Evolutionary conservation across 2,797 vertebrate genomes (phyloP).

Genomic region (Danio tinwini): DNA sequence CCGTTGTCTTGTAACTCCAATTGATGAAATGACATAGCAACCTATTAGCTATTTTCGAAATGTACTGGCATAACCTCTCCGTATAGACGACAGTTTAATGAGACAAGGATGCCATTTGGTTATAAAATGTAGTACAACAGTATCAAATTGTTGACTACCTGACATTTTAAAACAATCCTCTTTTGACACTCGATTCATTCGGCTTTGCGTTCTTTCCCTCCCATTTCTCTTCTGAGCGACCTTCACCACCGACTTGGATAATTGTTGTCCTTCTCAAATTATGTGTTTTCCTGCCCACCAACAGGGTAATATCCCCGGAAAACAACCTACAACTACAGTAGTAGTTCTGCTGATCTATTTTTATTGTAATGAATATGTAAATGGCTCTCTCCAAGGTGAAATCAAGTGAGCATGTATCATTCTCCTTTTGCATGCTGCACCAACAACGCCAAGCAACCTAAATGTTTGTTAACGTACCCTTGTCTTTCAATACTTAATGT

Average conservation of each 20-base stretch:
- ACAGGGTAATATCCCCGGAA: constrained; percentile 7
- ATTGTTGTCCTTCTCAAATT: constrained; percentile 39
- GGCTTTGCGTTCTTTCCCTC: neutral
- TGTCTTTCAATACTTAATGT: neutral
- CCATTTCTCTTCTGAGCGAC: neutral
- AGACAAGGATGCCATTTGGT: constrained; percentile 17
- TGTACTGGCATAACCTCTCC: constrained; percentile 5
- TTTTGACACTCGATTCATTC: neutral
- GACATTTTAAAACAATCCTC: constrained; percentile 24
- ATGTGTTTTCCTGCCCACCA: constrained; percentile 15
- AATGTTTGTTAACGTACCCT: constrained; percentile 4
- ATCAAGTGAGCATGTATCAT: neutral
- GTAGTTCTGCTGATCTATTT: constrained; percentile 22
- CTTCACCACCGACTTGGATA: constrained; percentile 23
- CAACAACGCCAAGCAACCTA: neutral
- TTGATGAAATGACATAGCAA: constrained; percentile 38
- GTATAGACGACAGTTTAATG: constrained; percentile 19
- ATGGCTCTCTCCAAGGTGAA: constrained; percentile 22
- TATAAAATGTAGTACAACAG: neutral
- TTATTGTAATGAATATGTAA: constrained; percentile 27
- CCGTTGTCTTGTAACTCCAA: constrained; percentile 24
- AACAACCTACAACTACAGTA: neutral
- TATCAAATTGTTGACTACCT: constrained; percentile 11
- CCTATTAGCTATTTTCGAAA: constrained; percentile 24
- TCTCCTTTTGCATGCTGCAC: no score